Percentiles rank a stretch among this genome's conserved stretches.
Evolutionary conservation across 2,888 invertebrate genomes (phyloP).

Genomic region (Drosophila suboccidentalis): DNA sequence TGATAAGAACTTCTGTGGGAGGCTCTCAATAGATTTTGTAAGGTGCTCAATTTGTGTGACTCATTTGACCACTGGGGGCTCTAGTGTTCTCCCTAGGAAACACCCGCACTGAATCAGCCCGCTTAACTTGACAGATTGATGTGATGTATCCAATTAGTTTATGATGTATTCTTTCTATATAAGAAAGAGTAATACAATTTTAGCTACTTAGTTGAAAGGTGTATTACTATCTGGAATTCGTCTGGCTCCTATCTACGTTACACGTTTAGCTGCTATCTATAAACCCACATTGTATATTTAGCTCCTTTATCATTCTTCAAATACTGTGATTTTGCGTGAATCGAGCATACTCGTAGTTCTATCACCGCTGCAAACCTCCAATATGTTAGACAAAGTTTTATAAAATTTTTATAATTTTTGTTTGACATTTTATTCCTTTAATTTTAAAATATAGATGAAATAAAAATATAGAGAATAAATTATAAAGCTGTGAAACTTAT

Average conservation of each 20-base stretch:
- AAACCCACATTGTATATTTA: neutral
- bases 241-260: neutral
- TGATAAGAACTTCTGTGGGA: conserved; percentile 18
- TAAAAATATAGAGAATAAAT: too few relatives aligned
- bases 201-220: neutral
- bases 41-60: conserved; percentile 26
- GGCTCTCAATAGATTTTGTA: neutral
- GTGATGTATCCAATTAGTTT: neutral
- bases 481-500: too few relatives aligned
- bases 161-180: neutral
- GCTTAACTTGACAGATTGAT: neutral
- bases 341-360: neutral
- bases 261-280: neutral
- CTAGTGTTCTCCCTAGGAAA: neutral
- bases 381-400: too few relatives aligned
- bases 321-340: neutral
- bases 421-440: too few relatives aligned
- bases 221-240: conserved; percentile 1
- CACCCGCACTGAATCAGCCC: conserved; percentile 30
- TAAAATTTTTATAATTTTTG: too few relatives aligned
- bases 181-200: neutral
- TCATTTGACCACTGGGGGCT: conserved; percentile 15
- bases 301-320: neutral
- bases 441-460: too few relatives aligned
- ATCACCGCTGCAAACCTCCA: too few relatives aligned